Evolutionary conservation across 1,140 invertebrate species (phyloP), one percentile per base, ranked within the genome.

Genomic region (Steinernema khuongi): DNA sequence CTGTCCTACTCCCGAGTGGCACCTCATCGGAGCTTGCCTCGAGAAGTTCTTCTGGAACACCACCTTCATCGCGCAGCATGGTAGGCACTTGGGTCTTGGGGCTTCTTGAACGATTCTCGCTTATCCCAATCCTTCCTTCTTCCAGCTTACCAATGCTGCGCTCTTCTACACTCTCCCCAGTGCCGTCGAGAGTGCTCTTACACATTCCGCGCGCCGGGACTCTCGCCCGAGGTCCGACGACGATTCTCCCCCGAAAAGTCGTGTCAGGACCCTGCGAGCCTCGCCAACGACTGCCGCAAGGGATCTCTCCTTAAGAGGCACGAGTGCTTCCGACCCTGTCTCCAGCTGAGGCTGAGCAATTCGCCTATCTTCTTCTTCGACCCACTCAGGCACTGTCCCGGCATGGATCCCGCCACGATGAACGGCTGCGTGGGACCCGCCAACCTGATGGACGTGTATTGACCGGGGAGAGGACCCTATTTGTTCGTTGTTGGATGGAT

Each of bases 1-100:
- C 4, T 60, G 50, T 22, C 50, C 50, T 4, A 4, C 50, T 7
- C 50, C 50, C 22, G 50, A 60, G 50, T 60, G 50, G 50, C 11
- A 60, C 4, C 14, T 60, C 7, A 26, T 60, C 4, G 50, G 50
- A 7, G 50, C 7, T 4, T 60, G 50, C 22, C 22, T 60, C 50
- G 50, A 60, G 50, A 60, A 60, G 50, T 60, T 60, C 50, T 60
- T 60, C 50, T 60, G 50, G 50, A 60, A 60, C 50, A 60, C 50
- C 50, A 17, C 50, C 11, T 14, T 60, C 11, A 60, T 60, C 22
- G 50, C 14, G 50, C 50, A 26, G 26, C 14, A 60, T 22, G 50
- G 50, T 60, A 60, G 4, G 7, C 7, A 41, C 36, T 41, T 7
- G n/a, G 7, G n/a, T 41, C 7, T 41, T 7, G n/a, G n/a, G 36